Conservation (phyloP, 2,797 vertebrate genomes). For the Hemibagrus guttatus region DNA sequence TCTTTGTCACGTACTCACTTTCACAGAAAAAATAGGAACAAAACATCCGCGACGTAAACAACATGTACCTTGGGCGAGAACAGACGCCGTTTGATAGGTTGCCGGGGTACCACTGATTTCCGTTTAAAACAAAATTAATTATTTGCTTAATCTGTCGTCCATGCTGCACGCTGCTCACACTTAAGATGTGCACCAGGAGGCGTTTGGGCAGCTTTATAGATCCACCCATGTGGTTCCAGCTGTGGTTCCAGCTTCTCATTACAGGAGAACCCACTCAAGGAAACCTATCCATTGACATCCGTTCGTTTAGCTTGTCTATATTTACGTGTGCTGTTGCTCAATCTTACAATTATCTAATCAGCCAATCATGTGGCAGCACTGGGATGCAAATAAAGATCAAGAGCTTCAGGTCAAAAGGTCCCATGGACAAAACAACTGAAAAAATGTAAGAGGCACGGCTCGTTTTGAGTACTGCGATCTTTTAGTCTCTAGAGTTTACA, state of each 20-base stretch:
- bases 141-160: background rate
- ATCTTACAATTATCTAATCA: background rate
- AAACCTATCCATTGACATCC: background rate
- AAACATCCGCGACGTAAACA: constrained; percentile 23
- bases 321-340: background rate
- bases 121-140: background rate
- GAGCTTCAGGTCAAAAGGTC: too few relatives aligned
- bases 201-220: background rate
- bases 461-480: too few relatives aligned
- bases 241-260: background rate
- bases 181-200: background rate
- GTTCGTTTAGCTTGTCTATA: background rate
- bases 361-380: background rate
- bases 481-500: too few relatives aligned
- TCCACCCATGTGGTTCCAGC: background rate
- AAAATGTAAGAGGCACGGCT: too few relatives aligned
- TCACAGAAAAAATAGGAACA: background rate
- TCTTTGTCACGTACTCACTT: background rate
- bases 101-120: background rate
- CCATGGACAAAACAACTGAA: too few relatives aligned
- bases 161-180: background rate
- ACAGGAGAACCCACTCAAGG: background rate
- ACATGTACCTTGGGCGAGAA: background rate
- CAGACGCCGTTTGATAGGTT: background rate
- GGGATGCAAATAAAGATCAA: background rate